Evolutionary conservation across 2,888 invertebrate genomes (phyloP), one percentile per base, ranked within the genome.

Genomic region (Oligia strigilis): DNA sequence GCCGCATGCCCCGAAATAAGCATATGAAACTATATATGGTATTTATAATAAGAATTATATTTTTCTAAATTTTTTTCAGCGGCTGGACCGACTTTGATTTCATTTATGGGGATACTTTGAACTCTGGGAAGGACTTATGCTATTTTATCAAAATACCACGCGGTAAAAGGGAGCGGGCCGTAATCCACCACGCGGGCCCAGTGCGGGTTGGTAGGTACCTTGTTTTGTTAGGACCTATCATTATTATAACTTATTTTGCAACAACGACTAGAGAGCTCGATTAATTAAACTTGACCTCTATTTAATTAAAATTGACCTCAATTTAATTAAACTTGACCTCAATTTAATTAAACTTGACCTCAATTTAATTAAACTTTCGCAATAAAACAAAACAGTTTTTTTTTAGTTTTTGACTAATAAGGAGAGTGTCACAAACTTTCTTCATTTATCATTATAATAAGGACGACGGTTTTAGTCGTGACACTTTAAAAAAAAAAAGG

Each of bases 261-360:
- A n/a, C 29, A 40, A 73, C 36, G n/a, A n/a, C 40, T 8, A 43
- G 13, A n/a, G 0, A 40, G 17, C 49, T n/a, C n/a, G 11, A 52
- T 69, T 49, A 73, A 49, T 73, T 74, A 49, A 73, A 62, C 29
- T 29, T 62, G 14, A 29, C 14, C 29, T 14, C 62, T 29, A 14
- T 6, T 36, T 14, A 62, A 62, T 67, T 67, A 49, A 73, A 74
- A n/a, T n/a, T n/a, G n/a, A n/a, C n/a, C n/a, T n/a, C n/a, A n/a
- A n/a, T n/a, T 69, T 49, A 73, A 49, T 73, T 74, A 49, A 73
- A 62, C 29, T 29, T 62, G 14, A 29, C 14, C 29, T 14, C 62
- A 17, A 14, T 6, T 69, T 49, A 73, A 49, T 73, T 74, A 49
- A 73, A 62, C 29, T 29, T 62, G 14, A 29, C 14, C 29, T 14